Evolutionary conservation across 2,113 vertebrate genomes (phyloP).

Genomic region (Actenoides lindsayi): DNA sequence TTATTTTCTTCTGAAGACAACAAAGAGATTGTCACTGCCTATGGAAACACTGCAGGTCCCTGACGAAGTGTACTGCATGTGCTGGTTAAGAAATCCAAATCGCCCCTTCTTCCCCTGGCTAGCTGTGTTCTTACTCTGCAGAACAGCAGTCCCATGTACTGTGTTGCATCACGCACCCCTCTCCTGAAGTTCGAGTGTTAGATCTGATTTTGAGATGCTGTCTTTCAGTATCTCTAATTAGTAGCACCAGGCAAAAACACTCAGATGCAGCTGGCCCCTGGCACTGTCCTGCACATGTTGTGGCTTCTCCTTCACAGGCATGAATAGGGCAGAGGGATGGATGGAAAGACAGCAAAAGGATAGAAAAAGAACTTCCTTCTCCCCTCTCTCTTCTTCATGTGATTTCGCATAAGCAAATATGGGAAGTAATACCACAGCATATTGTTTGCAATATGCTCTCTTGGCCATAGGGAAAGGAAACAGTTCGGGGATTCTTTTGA

Average conservation of each 20-base stretch:
- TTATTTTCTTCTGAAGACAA: background rate
- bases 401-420: slow-evolving; percentile 53
- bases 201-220: background rate
- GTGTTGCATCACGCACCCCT: background rate
- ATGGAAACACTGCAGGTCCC: background rate
- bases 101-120: background rate
- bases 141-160: background rate
- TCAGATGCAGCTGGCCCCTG: fast-evolving
- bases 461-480: slow-evolving; percentile 57
- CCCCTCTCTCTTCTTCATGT: background rate
- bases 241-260: background rate
- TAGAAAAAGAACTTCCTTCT: background rate
- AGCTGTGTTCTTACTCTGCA: background rate
- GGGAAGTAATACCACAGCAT: slow-evolving; percentile 43
- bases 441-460: slow-evolving; percentile 63
- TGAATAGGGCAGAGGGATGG: background rate
- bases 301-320: background rate
- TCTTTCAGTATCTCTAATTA: background rate
- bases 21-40: slow-evolving; percentile 7
- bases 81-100: background rate
- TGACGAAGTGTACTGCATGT: background rate
- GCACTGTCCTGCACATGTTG: fast-evolving
- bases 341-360: background rate
- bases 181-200: background rate
- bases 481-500: slow-evolving; percentile 51